phyloP scores from a whole-genome alignment of 2,888 invertebrate genomes.

The Syrista parreyssii region DNA sequence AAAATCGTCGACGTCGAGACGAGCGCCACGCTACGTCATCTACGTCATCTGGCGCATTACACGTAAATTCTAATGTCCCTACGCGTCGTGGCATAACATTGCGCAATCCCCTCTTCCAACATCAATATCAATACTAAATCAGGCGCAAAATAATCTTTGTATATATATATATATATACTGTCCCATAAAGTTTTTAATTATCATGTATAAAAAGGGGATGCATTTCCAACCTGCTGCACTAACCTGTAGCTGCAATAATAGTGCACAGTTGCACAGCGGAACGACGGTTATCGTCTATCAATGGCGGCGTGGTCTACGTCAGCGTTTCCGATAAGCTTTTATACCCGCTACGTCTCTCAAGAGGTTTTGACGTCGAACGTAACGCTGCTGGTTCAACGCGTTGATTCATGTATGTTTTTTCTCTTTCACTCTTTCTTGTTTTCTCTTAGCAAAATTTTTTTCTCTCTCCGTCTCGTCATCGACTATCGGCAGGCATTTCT shows the following conservation, averaged over 20 bases:
- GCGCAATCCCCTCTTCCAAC: neutral
- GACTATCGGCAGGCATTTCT: neutral
- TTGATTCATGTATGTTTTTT: neutral
- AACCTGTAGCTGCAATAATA: neutral
- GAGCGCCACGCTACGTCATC: neutral
- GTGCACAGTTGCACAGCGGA: neutral
- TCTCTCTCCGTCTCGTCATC: neutral
- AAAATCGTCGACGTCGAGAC: conserved; percentile 30
- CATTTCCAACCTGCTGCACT: neutral
- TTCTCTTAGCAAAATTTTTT: neutral
- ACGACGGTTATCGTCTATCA: conserved; percentile 40
- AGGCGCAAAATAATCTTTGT: neutral
- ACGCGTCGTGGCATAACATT: neutral
- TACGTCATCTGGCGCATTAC: neutral
- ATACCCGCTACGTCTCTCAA: neutral
- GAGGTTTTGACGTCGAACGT: conserved; percentile 1
- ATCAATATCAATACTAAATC: neutral
- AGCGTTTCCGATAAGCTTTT: conserved; percentile 37
- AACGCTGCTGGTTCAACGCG: neutral
- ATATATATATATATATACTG: neutral
- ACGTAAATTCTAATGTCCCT: neutral
- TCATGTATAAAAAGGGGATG: neutral
- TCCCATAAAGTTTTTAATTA: no score
- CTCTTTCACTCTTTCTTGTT: neutral
- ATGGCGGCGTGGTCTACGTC: conserved; percentile 42